Base-by-base conservation (phyloP, 2,888 invertebrate species). In the Eupithecia inturbata region DNA sequence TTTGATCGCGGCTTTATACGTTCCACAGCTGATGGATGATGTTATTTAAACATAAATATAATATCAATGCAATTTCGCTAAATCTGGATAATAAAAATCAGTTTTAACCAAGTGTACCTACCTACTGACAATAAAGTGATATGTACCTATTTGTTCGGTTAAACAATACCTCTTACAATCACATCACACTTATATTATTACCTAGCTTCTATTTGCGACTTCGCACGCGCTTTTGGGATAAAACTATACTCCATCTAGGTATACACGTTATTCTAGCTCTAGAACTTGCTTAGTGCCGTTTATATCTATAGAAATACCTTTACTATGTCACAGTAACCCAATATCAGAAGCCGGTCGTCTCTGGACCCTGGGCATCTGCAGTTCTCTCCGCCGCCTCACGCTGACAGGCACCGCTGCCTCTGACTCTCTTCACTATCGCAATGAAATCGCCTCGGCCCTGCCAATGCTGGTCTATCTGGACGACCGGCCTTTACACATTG, bases 311-410 rank as follows among this genome's bases (percentile, higher is more conserved):
- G n/a, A 49, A n/a, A 49, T 31, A 7, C 19, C n/a, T 28, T 7
- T 28, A 4, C 49, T 53, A 14, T 57, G 22, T 53, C 12, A 66
- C 77, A 94, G 94, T 67, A 94, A 94, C 78, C 92, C 92, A 3
- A 89, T 93, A 83, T 81, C 87, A 57, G 92, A 93, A 67, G 84
- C 89, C 0, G 85, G 87, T 76, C 91, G 92, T 1, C 82, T 94
- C 0, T 94, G 94, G 94, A 93, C 92, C 1, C 80, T 94, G 69
- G 92, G 91, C 0, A 90, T 93, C 16, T 94, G 94, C 80, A 86
- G 88, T 14, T 85, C 91, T 1, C 87, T 94, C 3, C 90, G 93
- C 9, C 86, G 82, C 2, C 82, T 94, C 28, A 88, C 87, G 12
- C 77, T 94, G 66, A 79, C 80, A 1, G 92, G 92, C 1, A 88